Percentiles rank a stretch among this genome's conserved stretches.
phyloP scores from a whole-genome alignment of 1,140 invertebrate genomes.

The Tetragnatha versicolor region DNA sequence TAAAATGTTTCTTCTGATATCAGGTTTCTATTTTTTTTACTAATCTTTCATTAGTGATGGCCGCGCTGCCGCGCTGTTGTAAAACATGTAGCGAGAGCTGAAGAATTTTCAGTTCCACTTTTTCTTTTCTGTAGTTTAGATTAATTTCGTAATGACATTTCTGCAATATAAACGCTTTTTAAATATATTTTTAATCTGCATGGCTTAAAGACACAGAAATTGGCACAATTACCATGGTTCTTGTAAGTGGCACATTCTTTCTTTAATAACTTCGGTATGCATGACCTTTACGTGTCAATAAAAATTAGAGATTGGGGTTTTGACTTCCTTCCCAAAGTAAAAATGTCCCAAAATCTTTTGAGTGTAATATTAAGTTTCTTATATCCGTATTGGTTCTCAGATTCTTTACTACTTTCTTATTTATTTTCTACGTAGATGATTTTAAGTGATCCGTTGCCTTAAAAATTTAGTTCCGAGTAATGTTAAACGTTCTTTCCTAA shows the following conservation, averaged over 20 bases:
- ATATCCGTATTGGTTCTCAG: too few relatives aligned
- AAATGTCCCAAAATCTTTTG: not conserved
- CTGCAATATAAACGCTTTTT: not conserved
- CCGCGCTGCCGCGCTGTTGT: slow-evolving; percentile 6
- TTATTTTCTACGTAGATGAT: too few relatives aligned
- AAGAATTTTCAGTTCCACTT: not conserved
- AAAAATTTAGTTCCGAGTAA: too few relatives aligned
- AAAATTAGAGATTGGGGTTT: not conserved
- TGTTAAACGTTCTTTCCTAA: too few relatives aligned
- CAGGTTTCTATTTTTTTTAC: not conserved
- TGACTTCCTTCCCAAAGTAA: not conserved
- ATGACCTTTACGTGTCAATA: slow-evolving; percentile 34
- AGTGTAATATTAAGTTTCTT: too few relatives aligned
- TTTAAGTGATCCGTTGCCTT: too few relatives aligned
- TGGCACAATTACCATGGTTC: slow-evolving; percentile 11
- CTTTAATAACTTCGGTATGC: not conserved
- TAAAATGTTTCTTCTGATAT: too few relatives aligned
- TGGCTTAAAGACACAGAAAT: not conserved
- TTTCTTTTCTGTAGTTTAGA: slow-evolving; percentile 27
- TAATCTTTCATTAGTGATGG: not conserved
- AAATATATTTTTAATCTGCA: not conserved
- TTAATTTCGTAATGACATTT: not conserved
- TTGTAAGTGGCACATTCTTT: slow-evolving; percentile 21
- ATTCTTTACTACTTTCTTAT: too few relatives aligned
- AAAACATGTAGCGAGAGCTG: slow-evolving; percentile 23